These are phyloP conservation scores for Antechinus flavipes DNA, from an alignment of 2,113 vertebrate genomes.

Conservation along the genomic window DNA sequence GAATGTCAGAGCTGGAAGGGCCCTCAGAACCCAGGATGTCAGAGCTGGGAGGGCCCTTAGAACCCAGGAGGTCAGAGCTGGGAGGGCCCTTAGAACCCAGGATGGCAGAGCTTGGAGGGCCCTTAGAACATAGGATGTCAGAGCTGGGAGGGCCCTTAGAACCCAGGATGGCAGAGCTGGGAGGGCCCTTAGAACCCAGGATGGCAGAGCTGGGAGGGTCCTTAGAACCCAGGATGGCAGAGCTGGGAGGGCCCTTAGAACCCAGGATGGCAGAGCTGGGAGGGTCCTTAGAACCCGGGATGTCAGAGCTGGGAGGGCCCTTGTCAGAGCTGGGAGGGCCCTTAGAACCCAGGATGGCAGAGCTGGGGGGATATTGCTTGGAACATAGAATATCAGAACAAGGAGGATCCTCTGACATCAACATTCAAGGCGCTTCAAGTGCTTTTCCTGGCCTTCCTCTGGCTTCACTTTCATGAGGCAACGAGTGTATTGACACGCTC, in stretches of 20 bases:
- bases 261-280: background rate
- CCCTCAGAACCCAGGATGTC: background rate
- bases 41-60: no score
- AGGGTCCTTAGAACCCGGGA: background rate
- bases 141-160: background rate
- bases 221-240: no score
- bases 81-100: no score
- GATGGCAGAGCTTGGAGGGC: no score
- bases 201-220: no score
- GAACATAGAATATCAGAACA: no score
- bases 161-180: no score
- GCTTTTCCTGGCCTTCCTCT: background rate
- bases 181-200: no score
- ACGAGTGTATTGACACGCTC: background rate
- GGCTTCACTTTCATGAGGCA: background rate
- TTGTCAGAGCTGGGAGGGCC: no score
- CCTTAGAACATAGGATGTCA: no score
- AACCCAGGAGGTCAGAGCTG: no score
- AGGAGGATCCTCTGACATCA: background rate
- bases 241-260: background rate
- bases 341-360: background rate
- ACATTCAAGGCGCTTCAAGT: background rate
- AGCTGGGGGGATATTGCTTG: background rate
- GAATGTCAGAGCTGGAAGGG: background rate
- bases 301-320: background rate